Base-by-base conservation (phyloP, 2,113 vertebrate species). In the Otocyon megalotis region DNA sequence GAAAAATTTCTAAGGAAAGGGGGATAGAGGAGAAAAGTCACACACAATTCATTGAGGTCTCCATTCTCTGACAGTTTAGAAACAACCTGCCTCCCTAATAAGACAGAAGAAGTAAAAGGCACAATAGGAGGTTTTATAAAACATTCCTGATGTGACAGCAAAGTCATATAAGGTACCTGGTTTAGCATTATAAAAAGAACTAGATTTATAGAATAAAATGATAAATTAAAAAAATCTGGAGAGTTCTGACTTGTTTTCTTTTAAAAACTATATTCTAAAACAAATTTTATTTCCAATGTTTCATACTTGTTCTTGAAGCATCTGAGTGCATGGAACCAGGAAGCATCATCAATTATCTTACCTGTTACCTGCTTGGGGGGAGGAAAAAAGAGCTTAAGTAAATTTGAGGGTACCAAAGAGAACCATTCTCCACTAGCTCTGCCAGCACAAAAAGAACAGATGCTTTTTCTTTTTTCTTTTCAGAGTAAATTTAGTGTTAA, bases 311-410 rank as follows among this genome's bases (percentile, higher is more conserved):
- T 93, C 69, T 86, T 81, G 82, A 91, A 87, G 62, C 14, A 35
- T n/a, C 58, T 3, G 0, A 54, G 32, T 62, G 9, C 53, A 87
- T 3, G 8, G 13, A 80, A 80, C 10, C 54, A 96, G 76, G 89
- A 82, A 82, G 10, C 24, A 63, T 94, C 92, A 86, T 97, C 90
- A 86, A 93, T 96, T 90, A 92, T 91, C 67, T 76, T 54, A 50
- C 22, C 63, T 74, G 32, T 54, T 63, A 50, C 35, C 91, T 91
- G 37, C 43, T 81, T 74, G 19, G 13, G 80, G 13, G 62, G 26
- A 93, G 53, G 67, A 53, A 48, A 50, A 97, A 90, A 82, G 72
- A n/a, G 48, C 89, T 88, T 56, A 88, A 71, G 16, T 48, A 82
- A 92, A 96, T 77, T 32, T 20, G 8, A 90, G 35, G 53, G 13